phyloP scores from a whole-genome alignment of 1,140 invertebrate genomes.

The Pseudomyrmex dendroicus region DNA sequence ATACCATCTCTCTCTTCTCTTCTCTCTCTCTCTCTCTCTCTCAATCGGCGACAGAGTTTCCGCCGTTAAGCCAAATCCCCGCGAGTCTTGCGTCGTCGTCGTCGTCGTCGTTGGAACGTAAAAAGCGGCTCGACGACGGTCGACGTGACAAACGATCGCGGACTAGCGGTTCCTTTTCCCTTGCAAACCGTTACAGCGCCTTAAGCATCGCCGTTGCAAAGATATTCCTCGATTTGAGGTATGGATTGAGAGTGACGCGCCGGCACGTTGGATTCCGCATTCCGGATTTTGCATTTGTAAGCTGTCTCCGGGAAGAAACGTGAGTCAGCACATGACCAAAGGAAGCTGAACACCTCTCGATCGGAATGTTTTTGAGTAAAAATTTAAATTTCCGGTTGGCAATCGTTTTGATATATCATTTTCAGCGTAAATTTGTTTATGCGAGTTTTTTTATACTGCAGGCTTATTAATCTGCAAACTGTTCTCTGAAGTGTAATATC shows the following conservation, averaged over 20 bases:
- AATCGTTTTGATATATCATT: too few species aligned
- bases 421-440: too few species aligned
- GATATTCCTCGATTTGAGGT: slow-evolving; percentile 53
- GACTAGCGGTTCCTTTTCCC: slow-evolving; percentile 33
- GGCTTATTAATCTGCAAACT: too few species aligned
- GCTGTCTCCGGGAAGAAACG: slow-evolving; percentile 18
- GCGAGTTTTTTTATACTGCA: too few species aligned
- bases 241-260: slow-evolving; percentile 55
- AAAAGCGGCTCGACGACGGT: slow-evolving; percentile 73
- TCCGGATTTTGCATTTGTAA: slow-evolving; percentile 50
- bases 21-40: too few species aligned
- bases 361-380: slow-evolving; percentile 2
- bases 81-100: slow-evolving; percentile 54
- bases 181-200: slow-evolving; percentile 48
- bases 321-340: slow-evolving; percentile 30
- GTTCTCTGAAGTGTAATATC: too few species aligned
- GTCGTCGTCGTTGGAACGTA: slow-evolving; percentile 62
- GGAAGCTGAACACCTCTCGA: slow-evolving; percentile 1
- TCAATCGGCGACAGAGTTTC: slow-evolving; percentile 70
- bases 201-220: slow-evolving; percentile 43
- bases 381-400: background rate
- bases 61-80: slow-evolving; percentile 67
- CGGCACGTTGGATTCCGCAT: slow-evolving; percentile 8
- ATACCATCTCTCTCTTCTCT: too few species aligned
- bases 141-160: slow-evolving; percentile 75